These are phyloP conservation scores for Ecdyonurus torrentis DNA, from an alignment of 2,888 invertebrate genomes.

Conservation along the genomic window DNA sequence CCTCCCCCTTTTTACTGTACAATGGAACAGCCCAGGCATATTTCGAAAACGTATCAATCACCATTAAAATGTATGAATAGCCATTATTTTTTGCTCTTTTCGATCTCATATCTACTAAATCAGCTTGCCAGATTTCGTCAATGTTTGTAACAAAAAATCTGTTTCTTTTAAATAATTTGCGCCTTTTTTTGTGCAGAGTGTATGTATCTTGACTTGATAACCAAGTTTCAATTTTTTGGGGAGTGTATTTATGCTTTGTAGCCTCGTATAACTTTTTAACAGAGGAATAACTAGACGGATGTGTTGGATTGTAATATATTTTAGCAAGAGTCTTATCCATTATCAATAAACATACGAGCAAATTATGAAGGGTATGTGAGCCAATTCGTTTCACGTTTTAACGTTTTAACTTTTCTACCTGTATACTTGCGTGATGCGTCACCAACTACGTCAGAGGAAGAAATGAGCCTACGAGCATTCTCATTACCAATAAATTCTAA, in stretches of 20 bases:
- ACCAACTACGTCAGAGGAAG: too few relatives aligned
- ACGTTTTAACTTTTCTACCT: too few relatives aligned
- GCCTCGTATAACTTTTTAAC: not conserved
- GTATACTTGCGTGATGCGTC: too few relatives aligned
- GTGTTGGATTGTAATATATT: not conserved
- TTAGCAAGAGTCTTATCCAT: not conserved
- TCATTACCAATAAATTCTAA: not conserved
- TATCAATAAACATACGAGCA: not conserved
- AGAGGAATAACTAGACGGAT: not conserved
- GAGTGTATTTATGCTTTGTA: not conserved
- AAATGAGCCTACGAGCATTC: too few relatives aligned
- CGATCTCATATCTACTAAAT: constrained; percentile 5
- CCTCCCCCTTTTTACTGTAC: not conserved
- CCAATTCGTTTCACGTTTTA: too few relatives aligned
- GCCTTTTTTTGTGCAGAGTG: constrained; percentile 9
- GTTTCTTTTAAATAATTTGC: constrained; percentile 11
- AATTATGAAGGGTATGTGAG: too few relatives aligned
- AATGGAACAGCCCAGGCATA: not conserved
- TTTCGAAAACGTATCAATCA: not conserved
- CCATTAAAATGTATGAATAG: not conserved
- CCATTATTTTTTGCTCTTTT: not conserved
- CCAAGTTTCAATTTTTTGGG: not conserved
- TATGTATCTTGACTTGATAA: not conserved
- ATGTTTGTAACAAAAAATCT: constrained; percentile 12
- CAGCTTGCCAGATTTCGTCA: constrained; percentile 13